Conservation (phyloP, 2,888 invertebrate genomes). For the Ectemnius cavifrons region DNA sequence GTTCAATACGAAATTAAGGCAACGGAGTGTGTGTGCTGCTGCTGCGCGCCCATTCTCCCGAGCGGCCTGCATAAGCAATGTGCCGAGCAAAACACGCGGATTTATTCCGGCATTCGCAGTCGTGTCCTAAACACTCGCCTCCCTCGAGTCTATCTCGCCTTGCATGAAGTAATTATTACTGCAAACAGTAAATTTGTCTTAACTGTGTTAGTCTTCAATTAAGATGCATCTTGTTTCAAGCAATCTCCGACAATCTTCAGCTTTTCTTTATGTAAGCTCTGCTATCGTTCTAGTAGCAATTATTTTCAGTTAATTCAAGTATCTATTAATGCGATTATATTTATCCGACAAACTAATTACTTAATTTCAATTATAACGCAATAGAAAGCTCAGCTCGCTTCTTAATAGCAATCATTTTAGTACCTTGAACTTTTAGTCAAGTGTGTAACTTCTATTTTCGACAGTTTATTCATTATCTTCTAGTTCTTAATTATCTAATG, state of each 20-base stretch:
- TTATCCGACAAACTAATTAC: too few species aligned
- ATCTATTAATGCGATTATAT: too few species aligned
- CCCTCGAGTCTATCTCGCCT: slow-evolving; percentile 45
- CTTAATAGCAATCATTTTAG: too few species aligned
- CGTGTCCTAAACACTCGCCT: slow-evolving; percentile 37
- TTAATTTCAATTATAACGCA: too few species aligned
- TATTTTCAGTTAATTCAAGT: too few species aligned
- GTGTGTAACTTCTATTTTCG: slow-evolving; percentile 14
- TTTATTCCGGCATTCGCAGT: slow-evolving; percentile 46
- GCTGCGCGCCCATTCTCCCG: slow-evolving; percentile 10
- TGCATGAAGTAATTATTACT: slow-evolving; percentile 55
- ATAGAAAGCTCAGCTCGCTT: too few species aligned
- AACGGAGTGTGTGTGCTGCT: slow-evolving; percentile 10
- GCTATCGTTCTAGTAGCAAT: too few species aligned
- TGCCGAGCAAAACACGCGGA: slow-evolving; percentile 38
- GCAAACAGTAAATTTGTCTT: slow-evolving; percentile 53
- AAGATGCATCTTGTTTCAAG: too few species aligned
- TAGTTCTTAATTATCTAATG: too few species aligned
- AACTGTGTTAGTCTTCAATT: slow-evolving; percentile 23
- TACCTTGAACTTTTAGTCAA: too few species aligned
- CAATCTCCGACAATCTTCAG: too few species aligned
- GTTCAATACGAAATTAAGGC: slow-evolving; percentile 40
- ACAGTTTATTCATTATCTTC: slow-evolving; percentile 20
- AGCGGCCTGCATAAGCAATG: slow-evolving; percentile 40
- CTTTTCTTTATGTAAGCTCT: not conserved